Evolutionary conservation across 2,888 invertebrate genomes (phyloP).

Genomic region (Drosophila cognata): DNA sequence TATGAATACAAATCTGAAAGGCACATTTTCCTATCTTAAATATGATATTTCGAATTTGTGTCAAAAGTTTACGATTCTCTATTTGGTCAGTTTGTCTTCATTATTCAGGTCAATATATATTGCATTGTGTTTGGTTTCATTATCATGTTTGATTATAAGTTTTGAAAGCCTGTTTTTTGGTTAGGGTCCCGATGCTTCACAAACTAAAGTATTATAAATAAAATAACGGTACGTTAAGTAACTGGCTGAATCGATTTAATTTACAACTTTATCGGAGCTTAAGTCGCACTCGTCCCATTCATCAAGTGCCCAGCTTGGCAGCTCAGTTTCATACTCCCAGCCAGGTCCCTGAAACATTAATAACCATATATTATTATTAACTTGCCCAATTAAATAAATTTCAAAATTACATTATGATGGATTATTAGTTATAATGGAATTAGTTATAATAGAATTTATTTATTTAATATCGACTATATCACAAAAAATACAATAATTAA

Average conservation of each 20-base stretch:
- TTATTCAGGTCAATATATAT: slow-evolving; percentile 50
- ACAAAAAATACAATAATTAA: not conserved
- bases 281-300: slow-evolving; percentile 49
- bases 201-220: slow-evolving; percentile 22
- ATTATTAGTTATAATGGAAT: no score
- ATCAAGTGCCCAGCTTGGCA: slow-evolving; percentile 94
- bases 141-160: not conserved
- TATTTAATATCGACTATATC: no score
- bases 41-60: slow-evolving; percentile 49
- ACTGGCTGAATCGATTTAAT: slow-evolving; percentile 24
- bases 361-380: not conserved
- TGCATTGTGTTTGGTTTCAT: slow-evolving; percentile 47
- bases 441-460: not conserved
- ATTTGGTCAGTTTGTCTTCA: slow-evolving; percentile 58
- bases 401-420: no score
- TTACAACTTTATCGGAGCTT: slow-evolving; percentile 47
- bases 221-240: slow-evolving; percentile 23
- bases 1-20: slow-evolving; percentile 52
- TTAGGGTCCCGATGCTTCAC: slow-evolving; percentile 28
- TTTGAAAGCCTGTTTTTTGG: slow-evolving; percentile 24
- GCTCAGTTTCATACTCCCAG: slow-evolving; percentile 96
- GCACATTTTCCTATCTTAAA: slow-evolving; percentile 46
- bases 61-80: slow-evolving; percentile 37
- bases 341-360: slow-evolving; percentile 91
- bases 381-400: not conserved